Evolutionary conservation across 2,888 invertebrate species (phyloP).

Genomic region (Hypselothyrea guttata): DNA sequence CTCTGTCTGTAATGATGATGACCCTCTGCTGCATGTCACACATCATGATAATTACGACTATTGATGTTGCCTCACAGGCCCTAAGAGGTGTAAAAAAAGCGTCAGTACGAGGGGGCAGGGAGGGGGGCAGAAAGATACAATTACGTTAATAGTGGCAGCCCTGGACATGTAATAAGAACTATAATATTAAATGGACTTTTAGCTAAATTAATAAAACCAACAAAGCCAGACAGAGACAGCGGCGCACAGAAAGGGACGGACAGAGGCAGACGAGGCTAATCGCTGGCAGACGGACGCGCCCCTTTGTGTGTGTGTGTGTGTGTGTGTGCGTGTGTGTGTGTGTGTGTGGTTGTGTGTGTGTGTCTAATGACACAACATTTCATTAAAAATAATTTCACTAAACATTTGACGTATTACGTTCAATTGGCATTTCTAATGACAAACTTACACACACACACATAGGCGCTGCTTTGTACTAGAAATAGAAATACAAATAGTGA

Average conservation of each 20-base stretch:
- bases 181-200: slow-evolving; percentile 72
- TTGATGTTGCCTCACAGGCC: slow-evolving; percentile 8
- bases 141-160: slow-evolving; percentile 57
- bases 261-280: slow-evolving; percentile 23
- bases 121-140: slow-evolving; percentile 41
- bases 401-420: slow-evolving; percentile 75
- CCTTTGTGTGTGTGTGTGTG: slow-evolving; percentile 14
- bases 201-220: slow-evolving; percentile 71
- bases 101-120: not conserved
- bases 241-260: not conserved
- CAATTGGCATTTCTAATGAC: slow-evolving; percentile 75
- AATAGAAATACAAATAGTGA: slow-evolving; percentile 17
- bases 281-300: slow-evolving; percentile 36
- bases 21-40: slow-evolving; percentile 55
- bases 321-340: slow-evolving; percentile 12
- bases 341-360: slow-evolving; percentile 19
- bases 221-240: slow-evolving; percentile 7
- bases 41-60: slow-evolving; percentile 57
- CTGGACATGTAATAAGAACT: slow-evolving; percentile 46
- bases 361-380: slow-evolving; percentile 76
- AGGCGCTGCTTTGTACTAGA: slow-evolving; percentile 25
- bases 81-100: slow-evolving; percentile 19
- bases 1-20: slow-evolving; percentile 53
- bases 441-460: slow-evolving; percentile 29
- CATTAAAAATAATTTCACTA: slow-evolving; percentile 77